Conservation (phyloP, 2,888 invertebrate species). For the Dendrolimus houi region DNA sequence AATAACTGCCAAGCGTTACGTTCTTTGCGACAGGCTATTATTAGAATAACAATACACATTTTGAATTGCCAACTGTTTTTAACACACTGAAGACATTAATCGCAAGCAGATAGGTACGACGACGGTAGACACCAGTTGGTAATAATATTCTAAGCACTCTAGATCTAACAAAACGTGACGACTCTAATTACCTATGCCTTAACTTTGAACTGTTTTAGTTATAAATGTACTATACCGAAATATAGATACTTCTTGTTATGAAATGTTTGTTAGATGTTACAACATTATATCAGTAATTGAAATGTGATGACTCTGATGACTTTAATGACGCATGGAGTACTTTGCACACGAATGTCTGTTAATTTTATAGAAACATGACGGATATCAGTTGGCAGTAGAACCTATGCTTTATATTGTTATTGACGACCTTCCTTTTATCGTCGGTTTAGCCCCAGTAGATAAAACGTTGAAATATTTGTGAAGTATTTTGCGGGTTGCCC, state of each 20-base stretch:
- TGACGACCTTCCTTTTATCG: background rate
- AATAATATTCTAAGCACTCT: no score
- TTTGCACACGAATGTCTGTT: background rate
- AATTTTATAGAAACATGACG: background rate
- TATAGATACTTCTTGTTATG: no score
- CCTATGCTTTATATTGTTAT: background rate
- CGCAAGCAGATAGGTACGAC: no score
- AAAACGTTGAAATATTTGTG: constrained; percentile 40
- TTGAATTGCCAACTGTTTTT: background rate
- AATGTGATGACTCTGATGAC: background rate
- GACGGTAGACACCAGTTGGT: no score
- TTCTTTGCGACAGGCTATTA: background rate
- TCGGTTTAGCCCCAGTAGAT: background rate
- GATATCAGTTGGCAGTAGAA: background rate
- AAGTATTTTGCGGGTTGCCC: constrained; percentile 45
- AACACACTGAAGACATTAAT: background rate
- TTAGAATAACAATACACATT: background rate
- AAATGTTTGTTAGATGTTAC: background rate
- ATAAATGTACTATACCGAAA: no score
- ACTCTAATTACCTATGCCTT: no score
- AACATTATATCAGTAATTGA: background rate
- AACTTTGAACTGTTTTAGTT: no score
- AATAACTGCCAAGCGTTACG: background rate
- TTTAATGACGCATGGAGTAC: background rate
- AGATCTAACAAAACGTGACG: no score